Evolutionary conservation across 1,140 invertebrate species (phyloP).

Genomic region (Xylocopa sonorina): DNA sequence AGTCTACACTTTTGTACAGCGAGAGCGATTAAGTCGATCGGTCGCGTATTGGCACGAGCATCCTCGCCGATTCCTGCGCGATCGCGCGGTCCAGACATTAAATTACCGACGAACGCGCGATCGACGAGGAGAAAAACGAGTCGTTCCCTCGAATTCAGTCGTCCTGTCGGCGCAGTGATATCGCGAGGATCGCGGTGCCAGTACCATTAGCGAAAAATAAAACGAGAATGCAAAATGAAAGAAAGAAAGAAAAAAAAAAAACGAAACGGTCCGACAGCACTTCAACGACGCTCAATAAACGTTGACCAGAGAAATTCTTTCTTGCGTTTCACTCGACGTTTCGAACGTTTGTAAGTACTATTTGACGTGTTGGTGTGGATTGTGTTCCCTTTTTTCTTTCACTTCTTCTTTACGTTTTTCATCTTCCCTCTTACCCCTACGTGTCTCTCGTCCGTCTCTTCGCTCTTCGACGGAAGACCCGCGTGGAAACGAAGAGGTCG

Average conservation of each 20-base stretch:
- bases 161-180: neutral
- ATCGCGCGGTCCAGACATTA: no score
- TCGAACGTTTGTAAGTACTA: constrained; percentile 59
- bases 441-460: neutral
- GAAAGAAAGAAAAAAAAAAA: neutral
- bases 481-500: neutral
- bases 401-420: neutral
- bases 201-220: neutral
- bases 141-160: neutral
- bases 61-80: neutral
- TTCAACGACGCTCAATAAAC: constrained; percentile 58
- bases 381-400: constrained; percentile 54
- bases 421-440: neutral
- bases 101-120: no score
- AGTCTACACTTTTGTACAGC: constrained; percentile 26
- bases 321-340: constrained; percentile 53
- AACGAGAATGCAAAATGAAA: neutral
- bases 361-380: constrained; percentile 56
- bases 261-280: constrained; percentile 33
- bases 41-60: neutral
- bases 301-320: constrained; percentile 29
- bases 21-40: neutral
- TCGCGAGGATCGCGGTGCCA: neutral
- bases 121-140: no score
- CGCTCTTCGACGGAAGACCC: neutral